A percentile compares a stretch with the other conserved stretches of the same genome.
Evolutionary conservation across 2,113 vertebrate genomes (phyloP).

Genomic region (human): GRCh38 chr11:57162001-57162500

Average conservation of each 20-base stretch:
- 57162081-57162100: background rate
- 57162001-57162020: background rate
- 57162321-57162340: background rate
- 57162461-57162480: background rate
- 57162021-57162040: background rate
- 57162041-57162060: background rate
- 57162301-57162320: background rate
- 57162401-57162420: background rate
- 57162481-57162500: background rate
- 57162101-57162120: background rate
- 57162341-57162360: background rate
- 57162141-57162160: background rate
- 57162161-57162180: background rate
- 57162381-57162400: background rate
- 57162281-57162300: background rate
- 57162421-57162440: background rate
- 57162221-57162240: too few species aligned
- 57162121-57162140: background rate
- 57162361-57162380: background rate
- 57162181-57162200: background rate
- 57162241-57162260: background rate
- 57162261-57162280: background rate
- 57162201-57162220: background rate
- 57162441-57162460: background rate
- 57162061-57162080: background rate